Base-by-base conservation (phyloP, 1,140 invertebrate genomes). In the Drosophila nigrodunni region DNA sequence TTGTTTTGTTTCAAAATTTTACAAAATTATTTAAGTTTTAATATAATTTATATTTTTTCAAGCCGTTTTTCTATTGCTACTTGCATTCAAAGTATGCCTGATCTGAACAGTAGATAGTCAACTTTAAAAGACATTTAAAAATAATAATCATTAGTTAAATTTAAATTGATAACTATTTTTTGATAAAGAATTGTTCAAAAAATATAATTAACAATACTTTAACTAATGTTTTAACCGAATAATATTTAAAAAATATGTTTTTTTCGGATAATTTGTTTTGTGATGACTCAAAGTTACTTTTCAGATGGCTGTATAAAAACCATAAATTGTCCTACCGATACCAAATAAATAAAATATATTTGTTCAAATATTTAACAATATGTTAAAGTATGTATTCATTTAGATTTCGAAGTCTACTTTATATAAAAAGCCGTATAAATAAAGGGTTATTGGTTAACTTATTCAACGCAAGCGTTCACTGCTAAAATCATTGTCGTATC, bases 321-420 rank as follows among this genome's bases (percentile, higher is more conserved):
- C 5, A 11, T 34, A 6, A 7, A 21, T 41, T 6, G 21, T 41
- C 2, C 11, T n/a, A 57, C 1, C 4, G 2, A 5, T 41, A 11
- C 9, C 1, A 39, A 41, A 41, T 21, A 3, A 57, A 10, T 39
- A 21, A 11, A 21, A 21, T 10, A 6, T 21, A 5, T 10, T 41
- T 41, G 18, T 6, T 41, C 6, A 9, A 57, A 57, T 41, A 57
- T 57, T 57, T 57, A 57, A 39, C 8, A 39, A 41, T 8, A 39
- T 41, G 21, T 21, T 58, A 25, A 25, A n/a, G n/a, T 21, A 43
- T 2, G 25, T 21, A 10, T 2, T 11, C 43, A 25, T n/a, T 43
- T 7, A 41, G 43, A 9, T 58, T 10, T 41, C 18, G 13, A 43
- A 41, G 2, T 11, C n/a, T 7, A 37, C 13, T 15, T n/a, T 13